These are phyloP conservation scores for Pantelozetes paolii DNA, from an alignment of 2,888 invertebrate genomes.

Conservation along the genomic window DNA sequence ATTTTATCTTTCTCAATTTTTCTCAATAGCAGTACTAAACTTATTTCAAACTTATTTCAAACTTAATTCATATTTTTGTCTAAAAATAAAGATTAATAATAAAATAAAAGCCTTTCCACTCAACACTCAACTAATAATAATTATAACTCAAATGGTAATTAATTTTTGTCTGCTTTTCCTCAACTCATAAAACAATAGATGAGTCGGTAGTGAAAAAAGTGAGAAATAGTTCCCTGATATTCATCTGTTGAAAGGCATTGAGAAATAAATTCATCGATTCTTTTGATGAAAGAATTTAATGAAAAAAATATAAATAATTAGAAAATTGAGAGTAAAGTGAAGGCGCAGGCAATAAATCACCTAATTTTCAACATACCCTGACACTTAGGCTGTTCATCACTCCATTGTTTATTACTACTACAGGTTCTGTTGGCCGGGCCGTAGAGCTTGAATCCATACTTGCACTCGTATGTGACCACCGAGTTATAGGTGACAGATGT, in stretches of 20 bases:
- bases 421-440: conserved; percentile 87
- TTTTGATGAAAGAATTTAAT: background rate
- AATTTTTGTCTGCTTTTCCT: background rate
- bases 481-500: conserved; percentile 92
- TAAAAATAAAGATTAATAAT: too few relatives aligned
- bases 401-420: conserved; percentile 91
- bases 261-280: background rate
- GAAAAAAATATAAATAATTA: background rate
- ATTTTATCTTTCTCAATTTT: too few relatives aligned
- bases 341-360: background rate
- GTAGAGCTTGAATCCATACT: conserved; percentile 83
- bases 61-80: too few relatives aligned
- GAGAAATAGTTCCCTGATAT: too few relatives aligned
- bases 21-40: too few relatives aligned
- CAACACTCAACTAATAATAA: background rate
- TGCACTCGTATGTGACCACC: conserved; percentile 90
- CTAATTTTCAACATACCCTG: conserved; percentile 63
- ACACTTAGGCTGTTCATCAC: conserved; percentile 82
- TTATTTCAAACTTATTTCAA: too few relatives aligned
- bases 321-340: background rate
- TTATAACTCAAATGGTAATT: background rate
- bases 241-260: background rate
- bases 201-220: too few relatives aligned
- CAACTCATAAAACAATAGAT: too few relatives aligned
- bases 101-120: too few relatives aligned